Base-by-base conservation (phyloP, 2,113 vertebrate genomes). In the Pterocles orientalis region DNA sequence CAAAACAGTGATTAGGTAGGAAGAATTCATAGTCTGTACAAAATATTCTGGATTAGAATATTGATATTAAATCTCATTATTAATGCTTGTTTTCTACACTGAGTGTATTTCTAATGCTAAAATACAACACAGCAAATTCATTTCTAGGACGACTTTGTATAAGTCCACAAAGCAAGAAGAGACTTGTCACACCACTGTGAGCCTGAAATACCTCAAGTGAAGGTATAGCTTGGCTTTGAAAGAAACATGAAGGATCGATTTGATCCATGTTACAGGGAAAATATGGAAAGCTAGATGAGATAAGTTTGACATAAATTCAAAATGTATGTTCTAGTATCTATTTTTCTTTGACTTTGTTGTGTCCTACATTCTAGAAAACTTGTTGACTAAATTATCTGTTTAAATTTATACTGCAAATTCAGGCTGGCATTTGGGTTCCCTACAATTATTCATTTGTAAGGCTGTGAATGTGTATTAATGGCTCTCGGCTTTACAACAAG, bases 401-500 rank as follows among this genome's bases (percentile, higher is more conserved):
- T 81, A 77, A 72, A 81, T 78, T 69, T 78, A 82, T 65, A 45
- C 39, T 33, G 71, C 48, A 66, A 73, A 76, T 54, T 84, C 58
- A 77, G 39, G 68, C 24, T 4, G 26, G 47, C 11, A 0, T 80
- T 86, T 82, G 34, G 34, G 47, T 76, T 82, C 51, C 58, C 61
- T 69, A 45, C 80, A 78, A 41, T 86, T 89, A 88, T 33, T 94
- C 43, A 83, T 86, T 69, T 79, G 61, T 61, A 78, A 54, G 45
- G 7, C 66, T 92, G 56, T 62, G 76, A 82, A 77, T 90, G 61
- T 51, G 90, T 96, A 91, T 90, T 93, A 92, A 94, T 82, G 64
- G 51, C 23, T 70, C 43, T 92, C 8, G 19, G 85, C 87, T 90
- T 89, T 48, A 85, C 61, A 85, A 80, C 0, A 7, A 95, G 28